These are phyloP conservation scores for Idaea aversata DNA, from an alignment of 2,888 invertebrate genomes.

Conservation along the genomic window DNA sequence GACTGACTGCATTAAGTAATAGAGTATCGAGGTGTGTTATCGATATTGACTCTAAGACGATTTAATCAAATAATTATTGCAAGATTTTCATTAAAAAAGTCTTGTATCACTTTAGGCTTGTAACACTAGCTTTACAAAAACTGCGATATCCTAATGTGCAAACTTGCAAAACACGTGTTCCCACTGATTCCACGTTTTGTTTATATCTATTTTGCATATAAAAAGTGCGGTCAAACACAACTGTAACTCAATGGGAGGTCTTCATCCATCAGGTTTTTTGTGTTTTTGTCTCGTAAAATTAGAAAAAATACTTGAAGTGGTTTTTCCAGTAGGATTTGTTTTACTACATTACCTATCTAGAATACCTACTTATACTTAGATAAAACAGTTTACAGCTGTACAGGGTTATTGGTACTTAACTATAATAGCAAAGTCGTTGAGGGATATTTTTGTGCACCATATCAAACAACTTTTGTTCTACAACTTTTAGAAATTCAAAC, in stretches of 20 bases:
- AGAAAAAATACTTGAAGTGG: background rate
- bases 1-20: no score
- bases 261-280: conserved; percentile 3
- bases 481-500: no score
- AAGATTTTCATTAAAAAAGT: no score
- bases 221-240: conserved; percentile 58
- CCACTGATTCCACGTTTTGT: conserved; percentile 23
- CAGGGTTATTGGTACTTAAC: no score
- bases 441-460: no score
- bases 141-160: conserved; percentile 44
- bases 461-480: no score
- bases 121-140: conserved; percentile 24
- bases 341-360: background rate
- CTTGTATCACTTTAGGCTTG: no score
- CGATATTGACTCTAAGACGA: no score
- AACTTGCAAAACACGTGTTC: conserved; percentile 34
- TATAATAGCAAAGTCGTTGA: no score
- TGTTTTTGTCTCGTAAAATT: background rate
- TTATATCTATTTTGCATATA: conserved; percentile 42
- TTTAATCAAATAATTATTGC: no score
- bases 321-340: background rate
- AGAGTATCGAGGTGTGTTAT: no score
- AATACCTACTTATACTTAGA: background rate
- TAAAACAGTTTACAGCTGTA: background rate
- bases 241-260: conserved; percentile 48